A percentile compares a stretch with the other conserved stretches of the same genome.
Evolutionary conservation across 2,888 invertebrate genomes (phyloP).

Genomic region (Trichogramma dendrolimi): DNA sequence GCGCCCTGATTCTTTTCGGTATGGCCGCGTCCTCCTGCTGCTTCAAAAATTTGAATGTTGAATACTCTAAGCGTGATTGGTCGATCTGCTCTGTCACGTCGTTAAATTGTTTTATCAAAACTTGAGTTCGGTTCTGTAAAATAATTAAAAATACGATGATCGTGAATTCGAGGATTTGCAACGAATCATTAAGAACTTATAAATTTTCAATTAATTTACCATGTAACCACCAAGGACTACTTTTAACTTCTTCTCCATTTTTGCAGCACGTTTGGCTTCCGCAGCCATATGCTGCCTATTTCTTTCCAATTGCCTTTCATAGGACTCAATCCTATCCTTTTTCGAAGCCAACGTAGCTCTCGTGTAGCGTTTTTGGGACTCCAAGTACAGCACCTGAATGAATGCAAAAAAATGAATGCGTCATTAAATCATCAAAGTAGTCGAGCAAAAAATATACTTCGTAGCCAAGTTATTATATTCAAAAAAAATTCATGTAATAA

Average conservation of each 20-base stretch:
- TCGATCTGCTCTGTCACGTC: conserved; percentile 88
- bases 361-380: conserved; percentile 88
- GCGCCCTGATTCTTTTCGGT: conserved; percentile 81
- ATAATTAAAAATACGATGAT: conserved; percentile 16
- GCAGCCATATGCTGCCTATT: conserved; percentile 94
- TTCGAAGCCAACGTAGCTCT: conserved; percentile 92
- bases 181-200: conserved; percentile 35
- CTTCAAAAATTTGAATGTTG: conserved; percentile 85
- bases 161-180: conserved; percentile 29
- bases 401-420: background rate
- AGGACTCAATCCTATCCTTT: conserved; percentile 91
- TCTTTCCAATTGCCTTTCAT: conserved; percentile 86
- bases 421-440: background rate
- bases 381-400: conserved; percentile 76
- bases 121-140: conserved; percentile 68
- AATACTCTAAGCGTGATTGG: conserved; percentile 80
- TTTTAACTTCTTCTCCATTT: conserved; percentile 95
- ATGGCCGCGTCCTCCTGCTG: conserved; percentile 87
- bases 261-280: conserved; percentile 93
- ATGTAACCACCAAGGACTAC: conserved; percentile 92
- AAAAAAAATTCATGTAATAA: background rate
- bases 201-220: conserved; percentile 45
- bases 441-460: background rate
- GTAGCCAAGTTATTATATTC: background rate
- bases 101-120: conserved; percentile 80